These are phyloP conservation scores for Metridium senile DNA, from an alignment of 92 coral and sea anemone species.

Conservation along the genomic window DNA sequence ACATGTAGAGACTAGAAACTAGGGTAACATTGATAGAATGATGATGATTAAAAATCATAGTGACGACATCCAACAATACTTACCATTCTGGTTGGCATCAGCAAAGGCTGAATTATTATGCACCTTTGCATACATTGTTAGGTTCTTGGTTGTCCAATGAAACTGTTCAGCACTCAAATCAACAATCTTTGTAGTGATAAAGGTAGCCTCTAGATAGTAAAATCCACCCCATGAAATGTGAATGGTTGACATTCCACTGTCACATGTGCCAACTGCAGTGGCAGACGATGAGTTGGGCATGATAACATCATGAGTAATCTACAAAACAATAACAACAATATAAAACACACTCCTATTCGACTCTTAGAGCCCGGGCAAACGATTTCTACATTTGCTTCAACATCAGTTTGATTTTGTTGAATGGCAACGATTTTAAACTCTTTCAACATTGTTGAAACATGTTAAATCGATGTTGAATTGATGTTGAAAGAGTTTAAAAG, in stretches of 20 bases:
- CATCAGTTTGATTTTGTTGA: no score
- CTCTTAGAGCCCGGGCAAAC: no score
- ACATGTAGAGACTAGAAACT: no score
- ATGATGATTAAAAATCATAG: no score
- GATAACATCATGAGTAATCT: background rate
- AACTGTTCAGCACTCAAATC: background rate
- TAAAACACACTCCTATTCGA: no score
- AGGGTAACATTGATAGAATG: no score
- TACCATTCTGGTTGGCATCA: conserved; percentile 1
- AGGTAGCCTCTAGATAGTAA: conserved; percentile 14
- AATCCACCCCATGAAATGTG: background rate
- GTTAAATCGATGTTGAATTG: no score
- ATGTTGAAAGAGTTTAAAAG: no score
- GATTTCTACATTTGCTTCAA: no score
- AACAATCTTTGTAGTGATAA: background rate
- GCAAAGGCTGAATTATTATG: conserved; percentile 22
- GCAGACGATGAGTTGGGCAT: conserved; percentile 34
- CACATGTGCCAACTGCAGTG: conserved; percentile 38
- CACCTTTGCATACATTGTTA: conserved; percentile 9
- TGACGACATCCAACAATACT: no score
- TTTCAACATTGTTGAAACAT: no score
- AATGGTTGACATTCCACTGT: background rate
- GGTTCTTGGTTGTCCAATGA: conserved; percentile 20
- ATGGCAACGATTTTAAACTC: no score
- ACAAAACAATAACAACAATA: background rate